A percentile compares a stretch with the other conserved stretches of the same genome.
Evolutionary conservation across 2,113 vertebrate species (phyloP).

Genomic region (Burhinus oedicnemus): DNA sequence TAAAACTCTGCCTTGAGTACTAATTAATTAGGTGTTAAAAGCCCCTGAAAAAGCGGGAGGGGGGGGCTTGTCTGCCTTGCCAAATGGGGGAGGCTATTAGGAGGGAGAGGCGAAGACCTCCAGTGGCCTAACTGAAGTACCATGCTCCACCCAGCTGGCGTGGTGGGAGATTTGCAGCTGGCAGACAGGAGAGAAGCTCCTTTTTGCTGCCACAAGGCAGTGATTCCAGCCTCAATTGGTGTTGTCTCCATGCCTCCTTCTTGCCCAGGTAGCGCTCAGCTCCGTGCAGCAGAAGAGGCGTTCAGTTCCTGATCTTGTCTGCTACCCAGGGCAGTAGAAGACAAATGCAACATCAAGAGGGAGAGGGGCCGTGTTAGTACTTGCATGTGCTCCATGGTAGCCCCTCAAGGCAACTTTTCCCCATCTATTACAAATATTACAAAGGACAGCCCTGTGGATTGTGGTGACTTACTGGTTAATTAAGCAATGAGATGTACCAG

Average conservation of each 20-base stretch:
- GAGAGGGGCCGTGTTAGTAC: not conserved
- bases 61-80: not conserved
- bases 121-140: not conserved
- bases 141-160: accelerated
- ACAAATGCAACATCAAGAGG: not conserved
- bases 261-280: accelerated
- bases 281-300: not conserved
- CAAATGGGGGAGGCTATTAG: not conserved
- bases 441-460: not conserved
- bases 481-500: not conserved
- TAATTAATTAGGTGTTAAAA: conserved; percentile 71
- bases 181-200: not conserved
- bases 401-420: not conserved
- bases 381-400: not conserved
- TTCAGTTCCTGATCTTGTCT: not conserved
- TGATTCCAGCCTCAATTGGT: not conserved
- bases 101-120: not conserved
- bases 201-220: accelerated
- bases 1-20: conserved; percentile 69
- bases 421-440: not conserved
- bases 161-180: not conserved
- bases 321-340: not conserved
- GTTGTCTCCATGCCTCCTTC: not conserved
- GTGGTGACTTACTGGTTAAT: conserved; percentile 26
- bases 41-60: not conserved